Evolutionary conservation across 2,113 vertebrate species (phyloP).

Genomic region (Amazona vittata): DNA sequence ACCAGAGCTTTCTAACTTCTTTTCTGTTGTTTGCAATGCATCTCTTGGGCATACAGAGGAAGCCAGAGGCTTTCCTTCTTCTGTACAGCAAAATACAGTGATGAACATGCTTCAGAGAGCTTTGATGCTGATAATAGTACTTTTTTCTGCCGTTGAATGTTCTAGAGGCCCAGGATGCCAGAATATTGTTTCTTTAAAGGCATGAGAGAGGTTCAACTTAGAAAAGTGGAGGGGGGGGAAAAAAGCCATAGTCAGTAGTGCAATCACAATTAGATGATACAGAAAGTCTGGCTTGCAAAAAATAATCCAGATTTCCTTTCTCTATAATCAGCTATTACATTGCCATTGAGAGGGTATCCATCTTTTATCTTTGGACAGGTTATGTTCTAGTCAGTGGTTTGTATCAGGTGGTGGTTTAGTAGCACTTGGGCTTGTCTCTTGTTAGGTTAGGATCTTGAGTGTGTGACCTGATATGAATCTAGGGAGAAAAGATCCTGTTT

Average conservation of each 20-base stretch:
- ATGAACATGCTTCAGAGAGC: not conserved
- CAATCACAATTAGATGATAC: not conserved
- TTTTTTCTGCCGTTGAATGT: not conserved
- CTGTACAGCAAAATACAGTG: not conserved
- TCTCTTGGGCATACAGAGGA: not conserved
- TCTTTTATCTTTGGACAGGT: not conserved
- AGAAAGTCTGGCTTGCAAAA: not conserved
- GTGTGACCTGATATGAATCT: not conserved
- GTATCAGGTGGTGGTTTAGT: not conserved
- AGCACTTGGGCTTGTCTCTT: not conserved
- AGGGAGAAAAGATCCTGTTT: not conserved
- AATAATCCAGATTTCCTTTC: not conserved
- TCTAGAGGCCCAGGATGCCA: not conserved
- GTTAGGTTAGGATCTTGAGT: not conserved
- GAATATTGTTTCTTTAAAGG: not conserved
- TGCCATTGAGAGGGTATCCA: not conserved
- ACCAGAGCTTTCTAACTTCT: not conserved
- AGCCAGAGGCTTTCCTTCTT: not conserved
- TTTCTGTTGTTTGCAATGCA: not conserved
- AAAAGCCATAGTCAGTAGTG: not conserved
- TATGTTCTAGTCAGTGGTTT: not conserved
- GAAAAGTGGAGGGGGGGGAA: not conserved
- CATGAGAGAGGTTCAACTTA: not conserved
- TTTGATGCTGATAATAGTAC: not conserved
- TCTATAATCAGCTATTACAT: not conserved